These are phyloP conservation scores for Dicentrarchus labrax DNA, from an alignment of 2,113 vertebrate genomes.

Conservation along the genomic window DNA sequence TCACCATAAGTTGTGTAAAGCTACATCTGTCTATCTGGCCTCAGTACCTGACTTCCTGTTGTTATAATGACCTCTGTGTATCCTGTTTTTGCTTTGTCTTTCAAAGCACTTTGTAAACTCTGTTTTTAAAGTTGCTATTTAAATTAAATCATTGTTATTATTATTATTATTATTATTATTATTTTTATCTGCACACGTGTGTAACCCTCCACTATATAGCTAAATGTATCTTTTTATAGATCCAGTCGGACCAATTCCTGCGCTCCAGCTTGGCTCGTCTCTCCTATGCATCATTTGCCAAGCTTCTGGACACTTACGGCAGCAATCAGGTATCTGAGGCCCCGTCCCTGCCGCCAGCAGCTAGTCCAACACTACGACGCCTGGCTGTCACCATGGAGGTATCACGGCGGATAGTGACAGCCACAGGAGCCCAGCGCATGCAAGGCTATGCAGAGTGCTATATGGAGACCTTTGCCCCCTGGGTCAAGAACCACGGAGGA, in stretches of 20 bases:
- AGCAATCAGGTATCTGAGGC: slow-evolving; percentile 23
- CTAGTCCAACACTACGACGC: slow-evolving; percentile 80
- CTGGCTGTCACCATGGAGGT: slow-evolving; percentile 85
- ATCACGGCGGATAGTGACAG: slow-evolving; percentile 81
- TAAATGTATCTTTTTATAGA: slow-evolving; percentile 60
- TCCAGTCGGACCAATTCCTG: slow-evolving; percentile 76
- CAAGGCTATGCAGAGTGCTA: slow-evolving; percentile 79
- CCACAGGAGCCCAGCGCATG: slow-evolving; percentile 80
- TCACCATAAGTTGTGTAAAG: not conserved
- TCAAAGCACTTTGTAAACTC: no score
- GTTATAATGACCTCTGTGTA: no score
- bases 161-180: no score
- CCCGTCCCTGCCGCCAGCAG: not conserved
- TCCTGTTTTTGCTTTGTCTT: no score
- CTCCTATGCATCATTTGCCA: slow-evolving; percentile 81
- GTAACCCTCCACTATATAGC: not conserved
- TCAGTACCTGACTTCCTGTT: no score
- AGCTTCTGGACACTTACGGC: slow-evolving; percentile 75
- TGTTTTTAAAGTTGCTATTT: no score
- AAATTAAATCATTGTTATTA: no score
- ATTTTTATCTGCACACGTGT: not conserved
- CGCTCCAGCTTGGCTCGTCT: slow-evolving; percentile 72
- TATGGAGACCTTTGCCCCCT: slow-evolving; percentile 83
- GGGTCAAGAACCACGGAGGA: slow-evolving; percentile 83
- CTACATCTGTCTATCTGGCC: not conserved